A percentile compares a stretch with the other conserved stretches of the same genome.
phyloP scores from a whole-genome alignment of 2,888 invertebrate species.

The Rotaria magnacalcarata region DNA sequence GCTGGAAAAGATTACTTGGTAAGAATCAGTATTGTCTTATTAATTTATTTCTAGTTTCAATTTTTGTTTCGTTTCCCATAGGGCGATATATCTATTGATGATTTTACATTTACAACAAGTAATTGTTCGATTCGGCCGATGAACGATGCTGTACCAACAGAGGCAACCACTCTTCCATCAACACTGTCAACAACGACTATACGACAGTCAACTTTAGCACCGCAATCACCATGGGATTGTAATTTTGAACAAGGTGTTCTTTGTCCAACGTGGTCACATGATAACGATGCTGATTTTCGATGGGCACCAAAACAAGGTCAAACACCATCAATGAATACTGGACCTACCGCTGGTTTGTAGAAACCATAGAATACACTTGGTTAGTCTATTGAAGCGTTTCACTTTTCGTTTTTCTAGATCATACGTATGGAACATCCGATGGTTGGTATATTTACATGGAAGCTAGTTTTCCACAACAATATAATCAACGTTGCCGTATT shows the following conservation, averaged over 20 bases:
- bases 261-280: constrained; percentile 8
- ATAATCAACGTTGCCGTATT: background rate
- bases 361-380: background rate
- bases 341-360: constrained; percentile 23
- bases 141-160: constrained; percentile 25
- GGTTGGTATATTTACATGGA: constrained; percentile 53
- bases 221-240: constrained; percentile 28
- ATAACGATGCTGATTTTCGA: constrained; percentile 36
- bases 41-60: background rate
- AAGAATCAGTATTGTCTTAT: background rate
- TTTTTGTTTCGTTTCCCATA: background rate
- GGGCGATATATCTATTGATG: constrained; percentile 5
- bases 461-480: constrained; percentile 49
- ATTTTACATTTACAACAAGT: constrained; percentile 35
- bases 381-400: background rate
- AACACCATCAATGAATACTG: background rate
- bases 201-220: background rate
- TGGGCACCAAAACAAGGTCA: constrained; percentile 34
- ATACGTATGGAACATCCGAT: constrained; percentile 38
- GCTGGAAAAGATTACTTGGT: constrained; percentile 19
- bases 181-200: background rate
- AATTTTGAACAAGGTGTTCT: constrained; percentile 24
- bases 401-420: background rate
- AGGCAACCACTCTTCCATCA: background rate
- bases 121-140: constrained; percentile 34